Percentiles rank a stretch among this genome's conserved stretches.
phyloP scores from a whole-genome alignment of 1,140 invertebrate genomes.

The Lucilia cuprina region DNA sequence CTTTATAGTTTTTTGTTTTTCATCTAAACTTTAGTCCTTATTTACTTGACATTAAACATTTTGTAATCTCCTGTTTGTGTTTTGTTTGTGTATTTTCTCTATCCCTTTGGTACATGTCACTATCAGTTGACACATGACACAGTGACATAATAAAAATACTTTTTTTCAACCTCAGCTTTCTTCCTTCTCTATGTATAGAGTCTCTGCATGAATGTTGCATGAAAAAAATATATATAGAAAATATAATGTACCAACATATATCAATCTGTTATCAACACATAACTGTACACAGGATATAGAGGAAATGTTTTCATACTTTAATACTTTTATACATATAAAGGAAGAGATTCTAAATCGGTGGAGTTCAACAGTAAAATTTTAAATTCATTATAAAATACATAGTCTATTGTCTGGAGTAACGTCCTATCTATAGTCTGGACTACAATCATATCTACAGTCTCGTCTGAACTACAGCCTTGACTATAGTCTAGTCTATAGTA shows the following conservation, averaged over 20 bases:
- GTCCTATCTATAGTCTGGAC: no score
- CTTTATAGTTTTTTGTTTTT: neutral
- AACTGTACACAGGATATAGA: neutral
- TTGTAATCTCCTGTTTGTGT: constrained; percentile 7
- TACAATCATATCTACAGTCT: no score
- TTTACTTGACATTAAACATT: neutral
- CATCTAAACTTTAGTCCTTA: neutral
- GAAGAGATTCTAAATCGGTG: neutral
- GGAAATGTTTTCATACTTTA: no score
- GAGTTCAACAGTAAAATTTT: neutral
- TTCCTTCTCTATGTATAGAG: no score
- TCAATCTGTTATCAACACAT: neutral
- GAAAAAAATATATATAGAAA: neutral
- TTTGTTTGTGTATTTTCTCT: neutral
- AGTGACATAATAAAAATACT: constrained; percentile 3
- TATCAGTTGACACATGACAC: constrained; percentile 14
- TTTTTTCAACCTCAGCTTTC: no score
- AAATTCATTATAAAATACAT: neutral
- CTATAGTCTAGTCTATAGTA: no score
- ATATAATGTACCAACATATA: neutral
- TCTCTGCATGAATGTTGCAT: neutral
- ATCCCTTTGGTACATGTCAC: constrained; percentile 1
- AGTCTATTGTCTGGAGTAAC: no score
- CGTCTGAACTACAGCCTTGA: no score
- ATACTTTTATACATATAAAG: no score